Conservation (phyloP, 2,888 invertebrate genomes). For the Crocallis elinguaria region DNA sequence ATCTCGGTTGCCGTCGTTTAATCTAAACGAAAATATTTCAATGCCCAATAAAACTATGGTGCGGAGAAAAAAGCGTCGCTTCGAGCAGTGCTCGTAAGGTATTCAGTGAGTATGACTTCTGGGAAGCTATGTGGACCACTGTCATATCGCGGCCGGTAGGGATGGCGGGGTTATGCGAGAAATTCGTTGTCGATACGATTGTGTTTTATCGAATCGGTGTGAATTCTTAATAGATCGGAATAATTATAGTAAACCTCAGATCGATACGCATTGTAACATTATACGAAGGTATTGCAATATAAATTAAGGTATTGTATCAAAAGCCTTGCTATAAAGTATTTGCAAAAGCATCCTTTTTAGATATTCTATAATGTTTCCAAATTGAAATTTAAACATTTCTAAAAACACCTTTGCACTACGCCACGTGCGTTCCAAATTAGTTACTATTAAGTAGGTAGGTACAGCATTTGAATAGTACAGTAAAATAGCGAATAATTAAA, state of each 20-base stretch:
- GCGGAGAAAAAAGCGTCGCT: constrained; percentile 67
- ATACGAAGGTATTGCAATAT: too few species aligned
- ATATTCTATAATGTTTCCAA: too few species aligned
- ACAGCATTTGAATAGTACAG: too few species aligned
- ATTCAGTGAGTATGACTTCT: constrained; percentile 80
- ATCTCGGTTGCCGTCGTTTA: constrained; percentile 78
- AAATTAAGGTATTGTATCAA: too few species aligned
- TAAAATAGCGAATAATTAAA: too few species aligned
- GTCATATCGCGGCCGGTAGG: constrained; percentile 80
- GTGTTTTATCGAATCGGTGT: constrained; percentile 2
- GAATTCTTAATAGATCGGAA: not conserved
- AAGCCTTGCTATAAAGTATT: too few species aligned
- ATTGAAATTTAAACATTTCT: too few species aligned
- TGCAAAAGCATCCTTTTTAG: too few species aligned
- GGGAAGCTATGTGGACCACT: constrained; percentile 76
- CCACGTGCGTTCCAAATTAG: too few species aligned
- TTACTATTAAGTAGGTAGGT: too few species aligned
- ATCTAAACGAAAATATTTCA: constrained; percentile 83
- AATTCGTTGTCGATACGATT: constrained; percentile 51
- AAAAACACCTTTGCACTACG: too few species aligned
- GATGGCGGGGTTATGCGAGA: constrained; percentile 48
- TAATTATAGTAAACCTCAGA: not conserved
- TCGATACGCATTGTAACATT: too few species aligned
- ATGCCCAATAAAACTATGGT: constrained; percentile 79
- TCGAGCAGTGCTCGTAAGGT: constrained; percentile 73